Percentiles rank a stretch among this genome's conserved stretches.
phyloP scores from a whole-genome alignment of 2,888 invertebrate genomes.

The Napeogenes sylphis region DNA sequence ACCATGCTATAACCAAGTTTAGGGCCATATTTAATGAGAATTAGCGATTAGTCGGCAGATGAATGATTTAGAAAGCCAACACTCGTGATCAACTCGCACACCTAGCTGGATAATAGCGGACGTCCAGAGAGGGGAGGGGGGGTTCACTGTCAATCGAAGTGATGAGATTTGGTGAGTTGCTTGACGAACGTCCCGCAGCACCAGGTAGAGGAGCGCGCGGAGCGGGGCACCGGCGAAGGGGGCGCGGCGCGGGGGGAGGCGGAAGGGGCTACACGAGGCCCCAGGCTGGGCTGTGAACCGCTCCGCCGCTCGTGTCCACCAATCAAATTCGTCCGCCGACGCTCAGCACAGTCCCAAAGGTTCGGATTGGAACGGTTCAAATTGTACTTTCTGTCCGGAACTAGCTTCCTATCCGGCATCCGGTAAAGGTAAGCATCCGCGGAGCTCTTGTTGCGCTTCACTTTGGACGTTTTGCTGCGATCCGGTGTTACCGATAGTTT shows the following conservation, averaged over 20 bases:
- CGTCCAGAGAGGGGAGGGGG: constrained; percentile 16
- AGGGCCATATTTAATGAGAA: too few relatives aligned
- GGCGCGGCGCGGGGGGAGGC: constrained; percentile 32
- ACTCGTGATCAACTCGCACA: constrained; percentile 30
- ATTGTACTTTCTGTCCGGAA: constrained; percentile 62
- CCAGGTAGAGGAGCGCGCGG: constrained; percentile 83
- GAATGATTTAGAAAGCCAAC: constrained; percentile 20
- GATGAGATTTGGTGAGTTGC: constrained; percentile 86
- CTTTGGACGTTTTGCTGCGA: constrained; percentile 56
- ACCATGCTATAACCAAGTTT: background rate
- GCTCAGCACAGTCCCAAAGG: constrained; percentile 62
- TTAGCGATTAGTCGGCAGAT: constrained; percentile 15
- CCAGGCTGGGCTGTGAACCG: constrained; percentile 64
- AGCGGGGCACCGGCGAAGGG: constrained; percentile 50
- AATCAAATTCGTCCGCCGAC: constrained; percentile 44
- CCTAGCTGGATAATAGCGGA: constrained; percentile 24
- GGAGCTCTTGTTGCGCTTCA: constrained; percentile 73
- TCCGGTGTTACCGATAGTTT: constrained; percentile 55
- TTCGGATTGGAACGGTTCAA: constrained; percentile 72
- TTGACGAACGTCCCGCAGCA: constrained; percentile 89
- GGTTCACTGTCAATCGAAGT: constrained; percentile 79
- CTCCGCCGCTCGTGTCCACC: constrained; percentile 56
- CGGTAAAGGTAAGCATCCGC: constrained; percentile 63
- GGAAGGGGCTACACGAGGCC: constrained; percentile 36
- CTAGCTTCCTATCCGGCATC: constrained; percentile 59